Evolutionary conservation across 2,113 vertebrate species (phyloP).

Genomic region (Odobenus rosmarus): DNA sequence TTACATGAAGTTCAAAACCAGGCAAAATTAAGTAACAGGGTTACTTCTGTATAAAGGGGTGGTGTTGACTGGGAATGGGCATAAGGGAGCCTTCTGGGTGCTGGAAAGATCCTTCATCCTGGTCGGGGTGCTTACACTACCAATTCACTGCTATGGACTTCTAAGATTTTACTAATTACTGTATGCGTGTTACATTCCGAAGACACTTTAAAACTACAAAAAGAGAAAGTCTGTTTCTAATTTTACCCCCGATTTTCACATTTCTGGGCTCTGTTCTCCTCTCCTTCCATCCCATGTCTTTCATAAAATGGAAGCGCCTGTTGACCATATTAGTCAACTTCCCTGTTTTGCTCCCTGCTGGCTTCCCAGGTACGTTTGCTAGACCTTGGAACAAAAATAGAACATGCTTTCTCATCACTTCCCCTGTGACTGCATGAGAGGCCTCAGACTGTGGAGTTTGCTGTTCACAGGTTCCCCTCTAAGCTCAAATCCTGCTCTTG

Average conservation of each 20-base stretch:
- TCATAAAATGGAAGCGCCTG: not conserved
- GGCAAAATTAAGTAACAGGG: not conserved
- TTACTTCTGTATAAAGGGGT: not conserved
- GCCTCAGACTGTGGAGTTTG: not conserved
- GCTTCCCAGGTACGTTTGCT: conserved; percentile 51
- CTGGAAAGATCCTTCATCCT: not conserved
- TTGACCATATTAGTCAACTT: not conserved
- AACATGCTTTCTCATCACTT: conserved; percentile 59
- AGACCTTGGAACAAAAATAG: conserved; percentile 65
- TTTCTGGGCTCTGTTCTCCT: not conserved
- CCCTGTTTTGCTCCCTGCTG: not conserved
- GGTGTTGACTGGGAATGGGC: not conserved
- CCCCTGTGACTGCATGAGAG: conserved; percentile 22
- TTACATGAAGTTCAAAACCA: not conserved
- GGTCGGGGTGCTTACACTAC: not conserved
- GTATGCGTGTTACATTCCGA: not conserved
- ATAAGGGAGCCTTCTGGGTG: not conserved
- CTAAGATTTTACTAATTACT: conserved; percentile 3
- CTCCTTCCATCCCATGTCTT: not conserved
- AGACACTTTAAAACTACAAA: not conserved
- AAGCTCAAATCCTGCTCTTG: not conserved
- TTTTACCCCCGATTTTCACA: not conserved
- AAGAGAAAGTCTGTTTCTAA: not conserved
- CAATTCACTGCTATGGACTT: not conserved
- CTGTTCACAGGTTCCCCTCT: not conserved